Percentiles rank a stretch among this genome's conserved stretches.
These are phyloP conservation scores for Antechinus flavipes DNA, from an alignment of 2,113 vertebrate genomes.

Conservation along the genomic window DNA sequence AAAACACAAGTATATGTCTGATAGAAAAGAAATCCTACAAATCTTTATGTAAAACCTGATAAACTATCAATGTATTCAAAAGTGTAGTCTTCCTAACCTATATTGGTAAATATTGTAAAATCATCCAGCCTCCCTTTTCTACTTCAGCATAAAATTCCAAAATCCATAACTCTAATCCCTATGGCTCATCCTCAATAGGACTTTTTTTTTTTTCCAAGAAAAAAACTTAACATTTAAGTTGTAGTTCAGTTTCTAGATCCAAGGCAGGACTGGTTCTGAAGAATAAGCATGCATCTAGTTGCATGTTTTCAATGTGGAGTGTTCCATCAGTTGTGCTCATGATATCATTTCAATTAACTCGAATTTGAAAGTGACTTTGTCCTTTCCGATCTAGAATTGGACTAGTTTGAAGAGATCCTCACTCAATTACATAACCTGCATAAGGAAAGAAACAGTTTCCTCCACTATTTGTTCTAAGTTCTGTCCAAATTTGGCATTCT, in stretches of 20 bases:
- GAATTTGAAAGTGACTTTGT: not conserved
- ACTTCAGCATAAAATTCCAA: not conserved
- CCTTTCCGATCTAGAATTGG: not conserved
- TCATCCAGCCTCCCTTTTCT: not conserved
- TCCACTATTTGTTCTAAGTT: not conserved
- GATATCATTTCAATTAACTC: not conserved
- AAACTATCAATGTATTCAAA: not conserved
- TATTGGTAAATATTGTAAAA: not conserved
- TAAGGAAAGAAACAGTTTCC: not conserved
- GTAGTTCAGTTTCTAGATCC: not conserved
- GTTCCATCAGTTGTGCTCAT: not conserved
- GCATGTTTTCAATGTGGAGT: not conserved
- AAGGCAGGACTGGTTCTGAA: not conserved
- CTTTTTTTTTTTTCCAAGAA: not conserved
- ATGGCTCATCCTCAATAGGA: not conserved
- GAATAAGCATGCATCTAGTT: not conserved
- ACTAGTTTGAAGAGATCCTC: not conserved
- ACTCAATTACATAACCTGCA: not conserved
- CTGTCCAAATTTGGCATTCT: not conserved
- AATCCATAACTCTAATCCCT: not conserved
- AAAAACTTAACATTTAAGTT: not conserved
- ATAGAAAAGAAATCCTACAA: not conserved
- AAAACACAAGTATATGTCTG: not conserved
- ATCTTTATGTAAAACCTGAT: not conserved
- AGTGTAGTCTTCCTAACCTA: not conserved